phyloP scores from a whole-genome alignment of 1,140 invertebrate genomes.

The Drosophila mauritiana region DNA sequence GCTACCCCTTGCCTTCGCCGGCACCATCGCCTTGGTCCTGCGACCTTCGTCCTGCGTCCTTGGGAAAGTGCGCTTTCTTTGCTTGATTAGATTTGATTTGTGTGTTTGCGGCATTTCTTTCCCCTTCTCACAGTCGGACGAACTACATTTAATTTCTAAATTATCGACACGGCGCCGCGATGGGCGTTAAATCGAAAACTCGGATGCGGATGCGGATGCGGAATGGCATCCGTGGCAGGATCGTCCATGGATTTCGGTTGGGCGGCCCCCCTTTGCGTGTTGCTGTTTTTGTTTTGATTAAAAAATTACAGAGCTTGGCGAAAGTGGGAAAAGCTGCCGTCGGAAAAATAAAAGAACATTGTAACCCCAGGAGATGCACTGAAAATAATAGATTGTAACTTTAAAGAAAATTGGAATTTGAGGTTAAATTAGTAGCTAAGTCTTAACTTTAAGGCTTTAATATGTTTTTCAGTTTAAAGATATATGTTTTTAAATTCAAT shows the following conservation, averaged over 20 bases:
- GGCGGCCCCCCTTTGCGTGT: conserved; percentile 31
- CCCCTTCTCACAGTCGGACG: conserved; percentile 11
- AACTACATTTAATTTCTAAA: conserved; percentile 79
- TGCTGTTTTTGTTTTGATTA: conserved; percentile 80
- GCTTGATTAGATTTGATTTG: conserved; percentile 80
- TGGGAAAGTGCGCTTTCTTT: conserved; percentile 73
- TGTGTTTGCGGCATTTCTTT: conserved; percentile 76
- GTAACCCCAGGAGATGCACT: background rate
- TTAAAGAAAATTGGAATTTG: too few species aligned
- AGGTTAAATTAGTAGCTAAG: too few species aligned
- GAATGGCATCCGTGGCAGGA: background rate
- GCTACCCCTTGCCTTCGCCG: conserved; percentile 41
- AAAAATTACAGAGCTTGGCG: conserved; percentile 65
- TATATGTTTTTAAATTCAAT: background rate
- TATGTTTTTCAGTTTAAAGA: background rate
- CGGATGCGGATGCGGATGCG: conserved; percentile 2
- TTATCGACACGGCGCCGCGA: conserved; percentile 68
- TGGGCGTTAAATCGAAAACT: conserved; percentile 54
- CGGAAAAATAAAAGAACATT: conserved; percentile 25
- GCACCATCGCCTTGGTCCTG: background rate
- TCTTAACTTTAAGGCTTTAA: background rate
- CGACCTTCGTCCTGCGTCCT: conserved; percentile 15
- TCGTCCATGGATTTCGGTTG: background rate
- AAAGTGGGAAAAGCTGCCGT: background rate
- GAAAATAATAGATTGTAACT: background rate